phyloP scores from a whole-genome alignment of 2,888 invertebrate species.

The Allolobophora icterica region DNA sequence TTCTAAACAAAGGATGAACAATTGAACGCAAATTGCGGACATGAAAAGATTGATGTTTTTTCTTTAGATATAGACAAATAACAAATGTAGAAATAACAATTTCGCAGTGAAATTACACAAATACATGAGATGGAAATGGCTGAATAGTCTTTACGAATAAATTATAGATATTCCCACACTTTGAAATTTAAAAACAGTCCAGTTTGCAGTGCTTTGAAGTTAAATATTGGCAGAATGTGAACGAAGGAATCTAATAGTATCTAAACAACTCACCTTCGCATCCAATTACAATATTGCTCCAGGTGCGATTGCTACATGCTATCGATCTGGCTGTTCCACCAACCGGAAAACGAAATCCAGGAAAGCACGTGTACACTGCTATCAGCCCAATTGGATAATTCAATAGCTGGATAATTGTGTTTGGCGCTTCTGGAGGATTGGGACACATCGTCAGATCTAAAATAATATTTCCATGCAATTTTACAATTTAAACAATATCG shows the following conservation, averaged over 20 bases:
- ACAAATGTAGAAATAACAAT: not conserved
- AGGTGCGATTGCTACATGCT: not conserved
- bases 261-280: not conserved
- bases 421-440: not conserved
- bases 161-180: no score
- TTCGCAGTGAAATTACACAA: no score
- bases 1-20: not conserved
- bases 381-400: not conserved
- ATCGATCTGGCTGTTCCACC: slow-evolving; percentile 13
- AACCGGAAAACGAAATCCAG: not conserved
- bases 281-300: not conserved
- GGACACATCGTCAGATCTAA: not conserved
- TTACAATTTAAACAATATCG: not conserved
- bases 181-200: no score
- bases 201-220: not conserved
- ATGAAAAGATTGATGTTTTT: no score
- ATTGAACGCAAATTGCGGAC: not conserved
- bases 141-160: no score
- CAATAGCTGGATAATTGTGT: not conserved
- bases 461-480: no score
- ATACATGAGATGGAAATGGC: no score
- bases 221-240: not conserved
- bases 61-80: no score
- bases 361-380: not conserved
- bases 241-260: not conserved